Evolutionary conservation across 1,140 invertebrate genomes (phyloP).

Genomic region (Eupeodes corollae): DNA sequence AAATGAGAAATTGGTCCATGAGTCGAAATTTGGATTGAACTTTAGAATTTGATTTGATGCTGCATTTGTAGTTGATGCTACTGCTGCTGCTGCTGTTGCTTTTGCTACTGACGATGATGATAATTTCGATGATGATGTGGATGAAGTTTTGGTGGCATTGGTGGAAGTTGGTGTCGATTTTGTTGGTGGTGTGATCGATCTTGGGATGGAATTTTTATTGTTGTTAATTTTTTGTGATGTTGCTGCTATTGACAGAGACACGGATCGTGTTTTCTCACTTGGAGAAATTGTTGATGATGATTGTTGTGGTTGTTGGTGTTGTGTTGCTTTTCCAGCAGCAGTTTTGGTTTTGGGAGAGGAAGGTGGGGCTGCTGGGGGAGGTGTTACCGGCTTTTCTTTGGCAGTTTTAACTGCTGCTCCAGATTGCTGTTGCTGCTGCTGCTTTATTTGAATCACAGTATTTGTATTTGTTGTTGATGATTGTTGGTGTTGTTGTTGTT

Average conservation of each 20-base stretch:
- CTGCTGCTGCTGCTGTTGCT: conserved; percentile 7
- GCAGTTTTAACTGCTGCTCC: too few species aligned
- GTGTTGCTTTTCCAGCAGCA: too few species aligned
- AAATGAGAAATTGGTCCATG: conserved; percentile 36
- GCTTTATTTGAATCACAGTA: conserved; percentile 4
- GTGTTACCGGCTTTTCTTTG: too few species aligned
- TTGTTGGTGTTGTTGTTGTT: conserved; percentile 13
- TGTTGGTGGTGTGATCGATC: conserved; percentile 1
- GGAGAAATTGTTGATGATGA: too few species aligned
- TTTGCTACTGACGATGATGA: conserved; percentile 1
- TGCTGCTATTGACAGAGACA: neutral
- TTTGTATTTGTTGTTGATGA: conserved; percentile 3
- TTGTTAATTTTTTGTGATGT: neutral
- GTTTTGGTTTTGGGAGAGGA: too few species aligned
- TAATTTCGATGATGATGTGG: conserved; percentile 10
- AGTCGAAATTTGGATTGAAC: conserved; percentile 32
- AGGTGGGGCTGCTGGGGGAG: too few species aligned
- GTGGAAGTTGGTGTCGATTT: conserved; percentile 13
- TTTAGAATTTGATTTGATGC: conserved; percentile 4
- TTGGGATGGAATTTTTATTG: neutral
- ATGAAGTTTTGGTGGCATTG: conserved; percentile 6
- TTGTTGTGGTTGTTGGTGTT: too few species aligned
- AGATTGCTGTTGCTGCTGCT: conserved; percentile 1
- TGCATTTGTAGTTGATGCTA: too few species aligned
- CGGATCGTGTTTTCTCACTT: too few species aligned